phyloP scores from a whole-genome alignment of 2,113 vertebrate genomes.

The Machaerirhynchus nigripectus region DNA sequence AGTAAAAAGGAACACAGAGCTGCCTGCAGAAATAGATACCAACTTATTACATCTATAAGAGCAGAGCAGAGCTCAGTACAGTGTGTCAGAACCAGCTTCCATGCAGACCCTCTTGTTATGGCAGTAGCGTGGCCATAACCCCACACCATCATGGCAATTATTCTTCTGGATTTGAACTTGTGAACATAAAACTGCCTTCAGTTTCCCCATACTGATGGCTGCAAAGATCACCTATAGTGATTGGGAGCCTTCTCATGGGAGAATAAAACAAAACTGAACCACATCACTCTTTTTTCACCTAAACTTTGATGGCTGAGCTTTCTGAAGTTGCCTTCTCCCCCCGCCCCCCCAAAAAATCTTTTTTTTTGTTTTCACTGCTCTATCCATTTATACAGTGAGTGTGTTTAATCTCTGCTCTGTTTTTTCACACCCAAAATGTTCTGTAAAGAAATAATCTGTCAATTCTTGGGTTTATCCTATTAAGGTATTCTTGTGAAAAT shows the following conservation, averaged over 20 bases:
- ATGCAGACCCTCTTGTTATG: neutral
- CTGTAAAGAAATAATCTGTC: neutral
- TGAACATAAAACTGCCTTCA: neutral
- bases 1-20: neutral
- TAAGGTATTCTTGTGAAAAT: neutral
- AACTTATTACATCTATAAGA: fast-evolving
- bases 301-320: neutral
- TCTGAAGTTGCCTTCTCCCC: neutral
- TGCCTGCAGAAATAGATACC: neutral
- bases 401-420: neutral
- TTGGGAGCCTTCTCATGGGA: neutral
- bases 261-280: neutral
- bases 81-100: neutral
- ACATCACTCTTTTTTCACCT: fast-evolving
- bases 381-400: neutral
- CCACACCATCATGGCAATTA: fast-evolving
- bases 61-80: neutral
- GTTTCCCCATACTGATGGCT: neutral
- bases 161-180: neutral
- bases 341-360: neutral
- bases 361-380: neutral
- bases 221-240: neutral
- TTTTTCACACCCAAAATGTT: neutral
- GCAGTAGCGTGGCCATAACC: neutral
- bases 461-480: neutral